phyloP scores from a whole-genome alignment of 1,140 invertebrate species.

The Drosophila albomicans region DNA sequence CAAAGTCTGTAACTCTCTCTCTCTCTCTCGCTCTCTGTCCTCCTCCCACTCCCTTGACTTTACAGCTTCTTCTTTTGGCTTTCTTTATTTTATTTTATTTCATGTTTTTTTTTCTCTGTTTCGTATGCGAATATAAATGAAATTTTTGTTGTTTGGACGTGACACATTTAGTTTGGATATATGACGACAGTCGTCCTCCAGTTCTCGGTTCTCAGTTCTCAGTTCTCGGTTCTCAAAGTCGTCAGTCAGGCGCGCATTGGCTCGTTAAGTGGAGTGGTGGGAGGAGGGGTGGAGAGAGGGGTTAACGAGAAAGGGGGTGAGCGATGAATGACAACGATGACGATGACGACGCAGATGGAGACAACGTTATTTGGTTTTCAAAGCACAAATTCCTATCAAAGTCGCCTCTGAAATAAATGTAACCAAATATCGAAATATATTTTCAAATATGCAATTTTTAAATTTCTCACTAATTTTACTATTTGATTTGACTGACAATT shows the following conservation, averaged over 20 bases:
- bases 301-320: conserved; percentile 6
- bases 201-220: background rate
- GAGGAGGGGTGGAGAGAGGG: background rate
- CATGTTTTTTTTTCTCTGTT: conserved; percentile 29
- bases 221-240: conserved; percentile 39
- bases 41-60: conserved; percentile 33
- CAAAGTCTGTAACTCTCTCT: conserved; percentile 19
- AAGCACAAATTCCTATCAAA: too few relatives aligned
- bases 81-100: conserved; percentile 18
- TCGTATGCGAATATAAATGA: conserved; percentile 78
- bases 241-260: conserved; percentile 69
- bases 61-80: conserved; percentile 37
- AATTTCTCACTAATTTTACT: too few relatives aligned
- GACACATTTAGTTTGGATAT: conserved; percentile 82
- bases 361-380: conserved; percentile 54
- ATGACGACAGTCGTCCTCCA: conserved; percentile 57
- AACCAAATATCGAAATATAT: too few relatives aligned
- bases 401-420: too few relatives aligned
- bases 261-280: conserved; percentile 33
- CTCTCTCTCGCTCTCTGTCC: background rate
- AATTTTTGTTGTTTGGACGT: conserved; percentile 82
- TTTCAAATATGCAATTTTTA: too few relatives aligned
- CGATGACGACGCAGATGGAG: background rate
- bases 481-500: too few relatives aligned
- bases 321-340: conserved; percentile 38